phyloP scores from a whole-genome alignment of 2,797 vertebrate genomes.

The Darevskia mixta region DNA sequence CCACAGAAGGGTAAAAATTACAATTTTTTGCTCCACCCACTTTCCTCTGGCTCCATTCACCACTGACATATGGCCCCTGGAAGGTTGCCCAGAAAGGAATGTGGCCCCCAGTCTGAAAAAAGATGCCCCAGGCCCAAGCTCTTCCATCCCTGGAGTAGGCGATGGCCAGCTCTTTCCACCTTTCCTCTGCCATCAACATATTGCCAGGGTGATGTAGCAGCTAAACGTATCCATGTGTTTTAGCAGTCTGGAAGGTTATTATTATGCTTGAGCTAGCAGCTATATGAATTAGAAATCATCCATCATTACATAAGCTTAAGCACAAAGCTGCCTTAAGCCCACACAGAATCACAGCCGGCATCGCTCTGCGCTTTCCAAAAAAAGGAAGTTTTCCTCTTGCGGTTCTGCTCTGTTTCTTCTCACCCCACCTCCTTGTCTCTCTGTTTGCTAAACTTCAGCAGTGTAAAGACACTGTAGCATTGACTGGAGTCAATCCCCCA shows the following conservation, averaged over 20 bases:
- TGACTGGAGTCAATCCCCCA: constrained; percentile 47
- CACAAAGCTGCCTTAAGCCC: background rate
- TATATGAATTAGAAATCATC: constrained; percentile 21
- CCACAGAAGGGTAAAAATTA: too few relatives aligned
- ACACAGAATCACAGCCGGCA: constrained; percentile 46
- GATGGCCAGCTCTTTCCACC: too few relatives aligned
- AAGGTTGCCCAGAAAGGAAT: too few relatives aligned
- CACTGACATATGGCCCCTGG: too few relatives aligned
- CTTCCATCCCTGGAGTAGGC: too few relatives aligned
- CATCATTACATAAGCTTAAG: constrained; percentile 5
- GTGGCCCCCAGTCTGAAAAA: too few relatives aligned
- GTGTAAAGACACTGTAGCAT: constrained; percentile 34
- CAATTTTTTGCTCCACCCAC: too few relatives aligned
- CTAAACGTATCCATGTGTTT: constrained; percentile 37
- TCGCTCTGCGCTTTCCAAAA: constrained; percentile 17
- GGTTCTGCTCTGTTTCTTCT: constrained; percentile 43
- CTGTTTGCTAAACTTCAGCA: constrained; percentile 51
- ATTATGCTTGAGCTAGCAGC: constrained; percentile 23
- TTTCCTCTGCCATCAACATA: too few relatives aligned
- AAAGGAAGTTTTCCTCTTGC: background rate
- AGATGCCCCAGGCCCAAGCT: too few relatives aligned
- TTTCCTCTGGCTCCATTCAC: too few relatives aligned
- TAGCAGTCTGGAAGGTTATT: constrained; percentile 36
- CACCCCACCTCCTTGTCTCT: constrained; percentile 44
- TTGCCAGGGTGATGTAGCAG: constrained; percentile 35